phyloP scores from a whole-genome alignment of 2,888 invertebrate species.

The Cordylochernes scorpioides region DNA sequence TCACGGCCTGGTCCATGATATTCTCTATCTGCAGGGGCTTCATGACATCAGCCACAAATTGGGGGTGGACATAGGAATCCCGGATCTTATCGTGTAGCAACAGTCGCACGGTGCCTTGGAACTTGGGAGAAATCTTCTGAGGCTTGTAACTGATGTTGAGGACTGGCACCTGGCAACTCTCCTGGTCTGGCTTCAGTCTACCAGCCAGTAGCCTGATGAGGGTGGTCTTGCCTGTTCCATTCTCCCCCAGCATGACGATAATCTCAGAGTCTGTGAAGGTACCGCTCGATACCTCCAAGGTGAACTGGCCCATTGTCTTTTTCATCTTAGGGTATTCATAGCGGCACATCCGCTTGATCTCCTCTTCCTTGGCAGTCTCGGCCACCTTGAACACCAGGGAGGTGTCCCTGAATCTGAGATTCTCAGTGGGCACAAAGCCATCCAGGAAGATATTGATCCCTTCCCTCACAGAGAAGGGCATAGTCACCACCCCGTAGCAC shows the following conservation, averaged over 20 bases:
- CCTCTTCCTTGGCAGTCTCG: constrained; percentile 88
- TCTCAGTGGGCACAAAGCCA: constrained; percentile 96
- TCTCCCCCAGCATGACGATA: constrained; percentile 76
- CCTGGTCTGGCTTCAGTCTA: constrained; percentile 63
- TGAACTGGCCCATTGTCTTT: constrained; percentile 37
- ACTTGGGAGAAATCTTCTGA: constrained; percentile 96
- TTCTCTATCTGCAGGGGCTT: constrained; percentile 89
- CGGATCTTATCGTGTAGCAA: constrained; percentile 85
- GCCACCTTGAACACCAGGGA: constrained; percentile 93
- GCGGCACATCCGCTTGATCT: constrained; percentile 83
- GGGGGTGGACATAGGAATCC: constrained; percentile 86
- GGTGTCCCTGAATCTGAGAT: constrained; percentile 87
- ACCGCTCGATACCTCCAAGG: constrained; percentile 51
- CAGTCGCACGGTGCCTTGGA: constrained; percentile 66
- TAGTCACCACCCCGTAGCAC: constrained; percentile 96
- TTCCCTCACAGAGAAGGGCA: constrained; percentile 98
- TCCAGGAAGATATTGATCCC: constrained; percentile 97
- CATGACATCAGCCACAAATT: constrained; percentile 95
- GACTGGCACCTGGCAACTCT: constrained; percentile 44
- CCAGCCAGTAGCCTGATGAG: constrained; percentile 97
- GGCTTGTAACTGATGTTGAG: constrained; percentile 97
- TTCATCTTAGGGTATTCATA: constrained; percentile 83
- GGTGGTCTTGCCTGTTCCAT: constrained; percentile 97
- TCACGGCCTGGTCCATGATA: constrained; percentile 86
- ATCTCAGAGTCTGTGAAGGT: constrained; percentile 99